Percentiles rank a stretch among this genome's conserved stretches.
These are phyloP conservation scores for Drosophila fuyamai DNA, from an alignment of 1,140 invertebrate genomes.

Conservation along the genomic window DNA sequence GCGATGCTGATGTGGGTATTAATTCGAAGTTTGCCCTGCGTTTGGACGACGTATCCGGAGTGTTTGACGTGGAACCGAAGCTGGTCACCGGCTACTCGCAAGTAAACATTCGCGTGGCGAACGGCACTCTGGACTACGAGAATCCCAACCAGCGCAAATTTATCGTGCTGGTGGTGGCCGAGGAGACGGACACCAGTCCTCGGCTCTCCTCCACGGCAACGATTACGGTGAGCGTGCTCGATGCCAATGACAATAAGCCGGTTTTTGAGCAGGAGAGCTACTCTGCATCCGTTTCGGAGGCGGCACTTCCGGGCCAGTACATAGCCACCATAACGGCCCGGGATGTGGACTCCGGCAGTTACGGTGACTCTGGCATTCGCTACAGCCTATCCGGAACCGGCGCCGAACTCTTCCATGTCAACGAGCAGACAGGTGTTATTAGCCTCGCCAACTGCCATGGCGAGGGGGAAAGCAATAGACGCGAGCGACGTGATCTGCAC, in stretches of 20 bases:
- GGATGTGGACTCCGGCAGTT: conserved; percentile 92
- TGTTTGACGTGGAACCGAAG: conserved; percentile 93
- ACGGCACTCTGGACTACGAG: conserved; percentile 93
- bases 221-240: conserved; percentile 92
- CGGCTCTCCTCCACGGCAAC: conserved; percentile 93
- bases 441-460: conserved; percentile 90
- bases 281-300: conserved; percentile 90
- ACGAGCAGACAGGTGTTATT: conserved; percentile 92
- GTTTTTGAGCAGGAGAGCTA: conserved; percentile 91
- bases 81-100: conserved; percentile 91
- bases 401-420: conserved; percentile 92
- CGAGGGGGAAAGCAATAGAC: conserved; percentile 55
- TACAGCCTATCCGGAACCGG: conserved; percentile 94
- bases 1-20: conserved; percentile 92
- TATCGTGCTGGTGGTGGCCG: conserved; percentile 93
- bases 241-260: conserved; percentile 96
- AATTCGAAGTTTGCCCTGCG: conserved; percentile 92
- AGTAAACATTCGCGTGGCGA: conserved; percentile 92
- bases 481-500: conserved; percentile 68
- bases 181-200: conserved; percentile 90
- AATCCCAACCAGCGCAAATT: conserved; percentile 97
- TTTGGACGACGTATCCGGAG: conserved; percentile 91
- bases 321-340: conserved; percentile 92
- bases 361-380: conserved; percentile 89
- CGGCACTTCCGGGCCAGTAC: conserved; percentile 88